Evolutionary conservation across 2,113 vertebrate genomes (phyloP), one percentile per base, ranked within the genome.

Genomic region (Equus przewalskii): DNA sequence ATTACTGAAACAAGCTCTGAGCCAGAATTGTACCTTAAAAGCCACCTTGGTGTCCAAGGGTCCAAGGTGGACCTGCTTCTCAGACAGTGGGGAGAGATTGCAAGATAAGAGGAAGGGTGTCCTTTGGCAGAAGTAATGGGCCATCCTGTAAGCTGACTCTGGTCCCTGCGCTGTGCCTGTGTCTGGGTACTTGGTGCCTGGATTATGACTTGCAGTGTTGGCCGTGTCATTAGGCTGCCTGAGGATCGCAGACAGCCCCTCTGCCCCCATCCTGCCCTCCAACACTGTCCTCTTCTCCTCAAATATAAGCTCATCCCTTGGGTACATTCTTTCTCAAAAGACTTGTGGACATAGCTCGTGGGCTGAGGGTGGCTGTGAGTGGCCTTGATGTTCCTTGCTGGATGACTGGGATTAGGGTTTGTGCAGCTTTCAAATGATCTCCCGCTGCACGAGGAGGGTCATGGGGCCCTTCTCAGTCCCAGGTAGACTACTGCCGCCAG

Each of bases 41-140:
- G 3, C 56, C 62, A 80, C 3, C 54, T 58, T 41, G 30, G 28
- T 8, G 67, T 83, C 58, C 22, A 62, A 5, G 54, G 69, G 4
- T 9, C 90, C 69, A 46, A 80, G n/a, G 2, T 18, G n/a, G n/a
- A 73, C 62, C 30, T 56, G 80, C 79, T 56, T 62, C 26, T 70
- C 36, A 36, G 78, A 36, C 15, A 6, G 5, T 3, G 3, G 1
- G 3, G n/a, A 15, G n/a, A n/a, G 36, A 67, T 7, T 58, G 58
- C 79, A 84, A 26, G 15, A 41, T 54, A 30, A 51, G 11, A 24
- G 49, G 51, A 87, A 89, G 62, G 69, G 1, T 44, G 54, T 12
- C 8, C 0, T 89, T 18, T 1, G 28, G 54, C 19, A 46, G 65
- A 72, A 16, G 41, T 28, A 0, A 4, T 4, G 1, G 1, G 64